Percentiles rank a stretch among this genome's conserved stretches.
Conservation (phyloP, 2,113 vertebrate genomes). For the Nanorana parkeri region DNA sequence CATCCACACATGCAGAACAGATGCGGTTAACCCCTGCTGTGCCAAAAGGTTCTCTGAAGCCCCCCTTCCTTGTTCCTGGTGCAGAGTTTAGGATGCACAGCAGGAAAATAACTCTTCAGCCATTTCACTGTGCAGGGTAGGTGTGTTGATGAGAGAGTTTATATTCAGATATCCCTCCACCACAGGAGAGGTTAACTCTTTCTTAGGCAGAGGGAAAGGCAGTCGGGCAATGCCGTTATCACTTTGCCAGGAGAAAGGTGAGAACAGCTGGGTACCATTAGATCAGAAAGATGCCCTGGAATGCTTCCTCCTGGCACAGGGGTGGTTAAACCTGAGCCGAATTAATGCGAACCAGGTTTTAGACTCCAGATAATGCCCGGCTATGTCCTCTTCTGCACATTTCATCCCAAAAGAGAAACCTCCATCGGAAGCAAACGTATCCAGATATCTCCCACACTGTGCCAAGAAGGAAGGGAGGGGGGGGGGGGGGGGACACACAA, state of each 20-base stretch:
- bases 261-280: slow-evolving; percentile 18
- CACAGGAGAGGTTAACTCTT: slow-evolving; percentile 14
- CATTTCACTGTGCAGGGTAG: slow-evolving; percentile 1
- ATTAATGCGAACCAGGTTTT: slow-evolving; percentile 2
- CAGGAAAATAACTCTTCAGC: slow-evolving; percentile 24
- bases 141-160: slow-evolving; percentile 18
- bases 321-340: slow-evolving; percentile 22
- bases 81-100: neutral
- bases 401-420: slow-evolving; percentile 7
- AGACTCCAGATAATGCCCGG: slow-evolving; percentile 19
- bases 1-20: neutral
- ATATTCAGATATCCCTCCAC: slow-evolving; percentile 10
- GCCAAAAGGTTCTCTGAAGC: neutral
- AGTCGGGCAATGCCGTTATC: slow-evolving; percentile 1
- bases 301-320: slow-evolving; percentile 38
- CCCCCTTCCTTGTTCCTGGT: too few relatives aligned
- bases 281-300: slow-evolving; percentile 20
- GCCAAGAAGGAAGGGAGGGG: neutral
- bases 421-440: slow-evolving; percentile 16
- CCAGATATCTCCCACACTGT: slow-evolving; percentile 5
- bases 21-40: slow-evolving; percentile 10
- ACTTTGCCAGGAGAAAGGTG: slow-evolving; percentile 4
- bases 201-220: neutral
- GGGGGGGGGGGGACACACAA: neutral
- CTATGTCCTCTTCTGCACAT: slow-evolving; percentile 34